Percentiles rank a stretch among this genome's conserved stretches.
Conservation (phyloP, 2,113 vertebrate species). For the Bubalus kerabau region DNA sequence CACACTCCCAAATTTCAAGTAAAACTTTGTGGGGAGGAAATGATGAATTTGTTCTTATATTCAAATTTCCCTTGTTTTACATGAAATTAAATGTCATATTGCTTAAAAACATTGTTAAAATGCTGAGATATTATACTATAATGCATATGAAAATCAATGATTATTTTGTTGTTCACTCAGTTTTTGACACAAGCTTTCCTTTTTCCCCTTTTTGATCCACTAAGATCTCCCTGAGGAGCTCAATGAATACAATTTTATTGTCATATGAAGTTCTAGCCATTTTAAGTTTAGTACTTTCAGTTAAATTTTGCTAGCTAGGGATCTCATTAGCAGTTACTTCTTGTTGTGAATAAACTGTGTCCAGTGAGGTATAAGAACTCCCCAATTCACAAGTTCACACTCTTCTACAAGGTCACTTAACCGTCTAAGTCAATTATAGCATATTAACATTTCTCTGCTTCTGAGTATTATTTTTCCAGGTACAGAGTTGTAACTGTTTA, state of each 20-base stretch:
- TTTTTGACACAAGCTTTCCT: slow-evolving; percentile 65
- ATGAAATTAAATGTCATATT: background rate
- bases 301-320: slow-evolving; percentile 67
- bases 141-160: slow-evolving; percentile 64
- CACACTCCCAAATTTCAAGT: background rate
- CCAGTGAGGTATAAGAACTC: slow-evolving; percentile 67
- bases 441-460: slow-evolving; percentile 74
- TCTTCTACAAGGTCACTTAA: slow-evolving; percentile 78
- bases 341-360: slow-evolving; percentile 75
- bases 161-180: slow-evolving; percentile 57
- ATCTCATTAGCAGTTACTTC: slow-evolving; percentile 76
- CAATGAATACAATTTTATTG: background rate
- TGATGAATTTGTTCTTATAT: background rate
- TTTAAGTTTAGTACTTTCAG: slow-evolving; percentile 73
- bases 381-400: slow-evolving; percentile 73
- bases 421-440: slow-evolving; percentile 72
- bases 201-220: slow-evolving; percentile 61
- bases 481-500: slow-evolving; percentile 60
- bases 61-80: background rate
- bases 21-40: background rate
- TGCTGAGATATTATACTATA: background rate
- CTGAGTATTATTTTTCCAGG: slow-evolving; percentile 69
- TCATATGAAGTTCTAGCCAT: slow-evolving; percentile 44
- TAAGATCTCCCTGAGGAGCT: slow-evolving; percentile 67
- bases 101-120: background rate